phyloP scores from a whole-genome alignment of 1,140 invertebrate species.

The Rhagoletis pomonella region DNA sequence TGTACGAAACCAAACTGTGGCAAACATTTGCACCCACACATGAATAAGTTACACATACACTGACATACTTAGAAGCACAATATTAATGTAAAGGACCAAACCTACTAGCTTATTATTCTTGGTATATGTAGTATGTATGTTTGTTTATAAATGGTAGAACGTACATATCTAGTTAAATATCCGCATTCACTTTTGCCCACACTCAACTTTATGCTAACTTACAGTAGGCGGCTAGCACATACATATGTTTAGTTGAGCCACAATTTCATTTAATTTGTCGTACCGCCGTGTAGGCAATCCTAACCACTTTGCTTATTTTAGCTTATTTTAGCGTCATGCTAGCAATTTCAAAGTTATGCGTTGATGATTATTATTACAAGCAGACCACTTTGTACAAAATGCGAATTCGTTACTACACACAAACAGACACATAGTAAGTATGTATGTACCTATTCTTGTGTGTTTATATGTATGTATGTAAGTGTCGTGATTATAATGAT shows the following conservation, averaged over 20 bases:
- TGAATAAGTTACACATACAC: no score
- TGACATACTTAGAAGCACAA: no score
- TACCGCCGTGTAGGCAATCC: conserved; percentile 40
- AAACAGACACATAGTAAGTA: background rate
- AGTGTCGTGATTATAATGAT: background rate
- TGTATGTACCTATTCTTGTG: no score
- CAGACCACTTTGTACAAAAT: conserved; percentile 35
- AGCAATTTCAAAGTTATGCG: background rate
- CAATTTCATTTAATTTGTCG: conserved; percentile 41
- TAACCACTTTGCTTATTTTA: background rate
- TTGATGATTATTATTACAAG: conserved; percentile 23
- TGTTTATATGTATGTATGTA: background rate
- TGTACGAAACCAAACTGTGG: no score
- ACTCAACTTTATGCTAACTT: no score
- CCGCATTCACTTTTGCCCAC: no score
- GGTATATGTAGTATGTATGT: no score
- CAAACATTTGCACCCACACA: no score
- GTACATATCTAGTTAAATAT: no score
- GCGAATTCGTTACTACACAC: background rate
- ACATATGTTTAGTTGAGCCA: background rate
- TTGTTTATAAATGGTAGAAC: no score
- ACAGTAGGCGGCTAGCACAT: background rate
- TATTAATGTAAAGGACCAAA: no score
- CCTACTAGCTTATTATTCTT: no score
- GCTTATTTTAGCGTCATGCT: background rate